Percentiles rank a stretch among this genome's conserved stretches.
These are phyloP conservation scores for Popillia japonica DNA, from an alignment of 1,140 invertebrate species.

Conservation along the genomic window DNA sequence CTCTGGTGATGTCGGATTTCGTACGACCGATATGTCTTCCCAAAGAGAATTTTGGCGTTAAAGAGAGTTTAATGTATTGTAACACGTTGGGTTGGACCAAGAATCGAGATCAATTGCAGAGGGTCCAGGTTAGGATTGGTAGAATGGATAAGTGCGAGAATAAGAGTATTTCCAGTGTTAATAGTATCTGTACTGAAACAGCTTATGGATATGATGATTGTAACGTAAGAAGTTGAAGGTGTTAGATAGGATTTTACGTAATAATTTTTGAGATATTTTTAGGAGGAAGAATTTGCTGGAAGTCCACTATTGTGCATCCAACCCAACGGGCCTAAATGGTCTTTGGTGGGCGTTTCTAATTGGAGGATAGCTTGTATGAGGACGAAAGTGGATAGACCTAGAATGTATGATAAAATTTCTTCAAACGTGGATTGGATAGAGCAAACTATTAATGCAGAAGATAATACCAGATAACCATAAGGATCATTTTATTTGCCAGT, in stretches of 20 bases:
- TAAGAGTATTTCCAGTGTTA: conserved; percentile 81
- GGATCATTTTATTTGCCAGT: background rate
- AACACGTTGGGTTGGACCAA: conserved; percentile 85
- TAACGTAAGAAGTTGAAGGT: conserved; percentile 69
- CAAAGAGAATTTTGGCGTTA: conserved; percentile 53
- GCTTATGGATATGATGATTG: conserved; percentile 80
- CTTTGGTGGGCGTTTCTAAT: conserved; percentile 76
- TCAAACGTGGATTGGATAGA: conserved; percentile 84
- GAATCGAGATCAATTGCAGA: conserved; percentile 79
- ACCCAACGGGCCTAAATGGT: conserved; percentile 72
- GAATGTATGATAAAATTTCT: conserved; percentile 82
- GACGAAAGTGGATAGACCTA: conserved; percentile 75
- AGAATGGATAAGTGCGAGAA: conserved; percentile 84
- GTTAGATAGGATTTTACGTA: background rate
- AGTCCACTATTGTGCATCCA: conserved; percentile 81
- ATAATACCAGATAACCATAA: background rate
- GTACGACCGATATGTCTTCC: conserved; percentile 84
- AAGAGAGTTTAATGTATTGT: conserved; percentile 65
- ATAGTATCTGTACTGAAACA: conserved; percentile 84
- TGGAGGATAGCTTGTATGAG: conserved; percentile 83
- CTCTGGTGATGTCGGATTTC: conserved; percentile 80
- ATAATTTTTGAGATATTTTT: conserved; percentile 41
- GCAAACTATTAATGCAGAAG: conserved; percentile 66
- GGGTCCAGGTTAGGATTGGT: conserved; percentile 76
- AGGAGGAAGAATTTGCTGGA: conserved; percentile 89